Base-by-base conservation (phyloP, 1,140 invertebrate species). In the Panulirus ornatus region DNA sequence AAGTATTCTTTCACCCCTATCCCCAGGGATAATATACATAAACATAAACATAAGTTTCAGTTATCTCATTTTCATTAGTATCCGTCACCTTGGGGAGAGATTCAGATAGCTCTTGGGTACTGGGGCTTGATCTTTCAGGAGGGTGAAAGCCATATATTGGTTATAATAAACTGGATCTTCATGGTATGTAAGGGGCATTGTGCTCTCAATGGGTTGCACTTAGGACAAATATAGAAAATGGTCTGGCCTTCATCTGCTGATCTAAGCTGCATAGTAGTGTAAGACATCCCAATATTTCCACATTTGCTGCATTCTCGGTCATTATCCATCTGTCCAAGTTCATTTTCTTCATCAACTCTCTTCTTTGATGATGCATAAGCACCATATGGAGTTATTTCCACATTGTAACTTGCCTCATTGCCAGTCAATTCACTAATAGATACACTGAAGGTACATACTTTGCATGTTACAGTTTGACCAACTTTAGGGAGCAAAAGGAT, bases 211-310 rank as follows among this genome's bases (percentile, higher is more conserved):
- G n/a, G n/a, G n/a, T 97, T 97, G 97, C 99, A 99, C 93, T 97
- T 97, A 34, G 96, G 96, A 95, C 99, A 99, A 3, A 97, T 98
- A 92, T 98, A 99, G 94, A 99, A 99, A 5, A 99, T 97, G 19
- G 99, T 99, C 94, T 99, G 99, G 0, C 99, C 99, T 97, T 99
- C 99, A 96, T 99, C 99, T 54, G 98, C 98, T 8, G 98, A 99
- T 93, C 99, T 94, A 0, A 99, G 95, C 94, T 99, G 99, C 71
- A 98, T 94, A 0, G 98, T 99, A 16, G 97, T 97, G 94, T 99
- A 99, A 0, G 97, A 97, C 97, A 99, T 99, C 93, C 96, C 96
- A 76, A 98, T 96, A 94, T 98, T 96, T 44, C 96, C 96, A 95
- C 99, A 99, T 92, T 97, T 96, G 1, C 96, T 95, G 94, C 99